A percentile compares a stretch with the other conserved stretches of the same genome.
These are phyloP conservation scores for Abrostola tripartita DNA, from an alignment of 2,888 invertebrate species.

Conservation along the genomic window DNA sequence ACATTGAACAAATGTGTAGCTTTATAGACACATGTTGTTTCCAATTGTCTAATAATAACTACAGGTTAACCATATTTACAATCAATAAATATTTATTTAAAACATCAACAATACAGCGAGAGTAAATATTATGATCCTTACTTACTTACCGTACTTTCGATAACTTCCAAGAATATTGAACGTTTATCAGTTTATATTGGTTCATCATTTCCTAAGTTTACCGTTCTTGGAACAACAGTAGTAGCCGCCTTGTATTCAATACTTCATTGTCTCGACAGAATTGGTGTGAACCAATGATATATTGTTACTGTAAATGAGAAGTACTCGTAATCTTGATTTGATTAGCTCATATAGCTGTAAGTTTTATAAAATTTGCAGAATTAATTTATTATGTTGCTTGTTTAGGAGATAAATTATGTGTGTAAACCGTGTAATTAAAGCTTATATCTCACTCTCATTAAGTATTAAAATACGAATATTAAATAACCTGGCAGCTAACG, in stretches of 20 bases:
- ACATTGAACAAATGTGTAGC: no score
- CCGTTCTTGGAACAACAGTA: constrained; percentile 39
- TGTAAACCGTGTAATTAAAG: no score
- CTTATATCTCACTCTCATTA: no score
- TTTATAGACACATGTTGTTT: not conserved
- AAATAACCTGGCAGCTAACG: no score
- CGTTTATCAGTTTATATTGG: constrained; percentile 23
- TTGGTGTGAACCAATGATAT: constrained; percentile 40
- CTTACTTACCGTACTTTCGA: constrained; percentile 8
- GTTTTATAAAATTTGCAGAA: no score
- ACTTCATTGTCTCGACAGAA: constrained; percentile 45
- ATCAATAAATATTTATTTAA: not conserved
- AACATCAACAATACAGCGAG: constrained; percentile 4
- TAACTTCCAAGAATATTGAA: constrained; percentile 22
- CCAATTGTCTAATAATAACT: not conserved
- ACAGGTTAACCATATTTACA: not conserved
- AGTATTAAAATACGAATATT: no score
- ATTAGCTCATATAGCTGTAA: not conserved
- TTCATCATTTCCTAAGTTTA: constrained; percentile 31
- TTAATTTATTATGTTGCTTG: no score
- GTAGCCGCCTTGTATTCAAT: constrained; percentile 37
- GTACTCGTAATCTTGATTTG: constrained; percentile 19
- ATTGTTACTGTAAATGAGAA: constrained; percentile 28
- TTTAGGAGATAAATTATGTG: no score
- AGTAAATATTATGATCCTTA: constrained; percentile 9